Evolutionary conservation across 2,888 invertebrate genomes (phyloP), one percentile per base, ranked within the genome.

Genomic region (Tanypteryx hageni): DNA sequence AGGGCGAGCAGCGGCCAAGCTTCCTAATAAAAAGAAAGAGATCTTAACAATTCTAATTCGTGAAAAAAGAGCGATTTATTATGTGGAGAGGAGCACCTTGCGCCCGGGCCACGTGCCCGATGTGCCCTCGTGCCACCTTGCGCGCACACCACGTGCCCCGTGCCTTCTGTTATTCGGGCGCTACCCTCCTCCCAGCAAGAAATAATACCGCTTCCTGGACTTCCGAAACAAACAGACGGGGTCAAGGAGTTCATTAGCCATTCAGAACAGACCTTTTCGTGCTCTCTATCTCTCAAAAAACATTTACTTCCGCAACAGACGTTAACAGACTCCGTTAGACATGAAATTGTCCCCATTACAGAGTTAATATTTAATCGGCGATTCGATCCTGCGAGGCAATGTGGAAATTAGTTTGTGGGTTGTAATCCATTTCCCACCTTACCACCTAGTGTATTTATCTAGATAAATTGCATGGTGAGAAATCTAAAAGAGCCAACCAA

Each of bases 31-130:
- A 68, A 76, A 76, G 76, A 18, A 76, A 27, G 27, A 76, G 76
- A 76, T 76, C 76, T 76, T 76, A 76, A 76, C 76, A 76, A 76
- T 76, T 76, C 76, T 76, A 76, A 76, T 76, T 76, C 27, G 76
- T 76, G 76, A 76, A 13, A 44, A 44, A 44, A 27, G 76, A 76
- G 22, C 76, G 27, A 76, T 76, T 76, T 76, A 76, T 76, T 22
- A 76, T 76, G 13, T 27, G 4, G 22, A 44, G 44, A 44, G 44
- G 44, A 14, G 76, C 76, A 76, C 76, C 76, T 68, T 68, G 68
- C 68, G 68, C 68, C 18, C 22, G 68, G 9, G 68, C 22, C n/a
- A 68, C 22, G 68, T 68, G 68, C n/a, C 18, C 64, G 64, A 8
- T 64, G 18, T 22, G 76, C 22, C 76, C 76, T 27, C 14, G 18